Base-by-base conservation (phyloP, 2,888 invertebrate species). In the Chrysodeixis includens region DNA sequence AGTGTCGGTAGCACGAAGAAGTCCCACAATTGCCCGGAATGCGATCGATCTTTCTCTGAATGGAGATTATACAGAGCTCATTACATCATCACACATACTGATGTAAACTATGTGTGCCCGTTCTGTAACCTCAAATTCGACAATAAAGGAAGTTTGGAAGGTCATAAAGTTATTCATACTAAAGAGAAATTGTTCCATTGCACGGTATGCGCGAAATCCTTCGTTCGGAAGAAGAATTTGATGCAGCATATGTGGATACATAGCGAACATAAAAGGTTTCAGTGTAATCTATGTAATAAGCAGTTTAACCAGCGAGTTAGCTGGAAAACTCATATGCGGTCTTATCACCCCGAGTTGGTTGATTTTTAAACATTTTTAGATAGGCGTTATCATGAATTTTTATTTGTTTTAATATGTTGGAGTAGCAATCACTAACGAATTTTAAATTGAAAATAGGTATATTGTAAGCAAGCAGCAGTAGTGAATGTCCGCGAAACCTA, bases 111-210 rank as follows among this genome's bases (percentile, higher is more conserved):
- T 22, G 63, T 78, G 0, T 91, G 91, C 35, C 76, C 85, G 0
- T 86, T 82, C 57, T 92, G 91, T 70, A 84, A 86, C 0, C 83
- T 88, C 0, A 91, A 81, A 26, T 81, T 81, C 18, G 82, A 71
- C 35, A 87, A 85, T 0, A 93, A 92, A 73, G 86, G 91, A 0
- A 85, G 87, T 58, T 77, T 95, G 26, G 88, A 90, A 12, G 89
- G 88, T 5, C 95, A 95, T 68, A 86, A 89, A 76, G 86, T 92
- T 4, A 86, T 88, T 12, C 95, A 95, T 69, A 93, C 93, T 0
- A 92, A 90, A 12, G 91, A 91, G 35, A 94, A 93, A 64, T 85
- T 90, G 0, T 94, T 91, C 56, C 83, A 90, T n/a, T 95, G 95
- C 65, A 83, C 84, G 1, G 86, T 91, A 0, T 95, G 95, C 62